A percentile compares a stretch with the other conserved stretches of the same genome.
phyloP scores from a whole-genome alignment of 1,140 invertebrate genomes.

The Zaprionus nigranus region DNA sequence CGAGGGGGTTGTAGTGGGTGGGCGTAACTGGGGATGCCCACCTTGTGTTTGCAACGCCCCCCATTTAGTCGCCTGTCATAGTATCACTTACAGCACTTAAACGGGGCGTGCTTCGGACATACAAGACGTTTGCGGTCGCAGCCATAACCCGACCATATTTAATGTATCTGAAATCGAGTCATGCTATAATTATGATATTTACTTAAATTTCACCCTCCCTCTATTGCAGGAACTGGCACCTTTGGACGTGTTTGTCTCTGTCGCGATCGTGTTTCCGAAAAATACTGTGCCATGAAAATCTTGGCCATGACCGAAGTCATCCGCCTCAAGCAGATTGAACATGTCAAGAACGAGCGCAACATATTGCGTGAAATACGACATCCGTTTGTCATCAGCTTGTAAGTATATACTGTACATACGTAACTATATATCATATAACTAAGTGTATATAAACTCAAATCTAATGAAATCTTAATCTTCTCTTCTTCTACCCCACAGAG shows the following conservation, averaged over 20 bases:
- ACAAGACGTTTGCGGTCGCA: constrained; percentile 47
- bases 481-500: constrained; percentile 86
- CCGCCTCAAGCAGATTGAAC: constrained; percentile 96
- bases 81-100: constrained; percentile 62
- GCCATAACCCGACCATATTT: constrained; percentile 7
- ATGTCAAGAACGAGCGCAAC: constrained; percentile 97
- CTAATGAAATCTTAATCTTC: neutral
- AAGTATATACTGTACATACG: constrained; percentile 85
- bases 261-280: constrained; percentile 90
- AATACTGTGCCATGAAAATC: constrained; percentile 96
- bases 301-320: constrained; percentile 96
- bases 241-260: constrained; percentile 96
- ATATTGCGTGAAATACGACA: constrained; percentile 95
- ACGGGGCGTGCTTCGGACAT: constrained; percentile 55
- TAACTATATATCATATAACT: neutral
- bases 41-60: constrained; percentile 29
- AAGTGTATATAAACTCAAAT: neutral
- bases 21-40: neutral
- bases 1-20: neutral
- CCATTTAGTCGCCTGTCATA: constrained; percentile 34
- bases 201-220: neutral
- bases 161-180: neutral
- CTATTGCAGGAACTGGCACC: constrained; percentile 94
- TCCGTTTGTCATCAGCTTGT: constrained; percentile 98
- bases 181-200: neutral